Percentiles rank a stretch among this genome's conserved stretches.
phyloP scores from a whole-genome alignment of 1,140 invertebrate genomes.

The Phortica variegata region DNA sequence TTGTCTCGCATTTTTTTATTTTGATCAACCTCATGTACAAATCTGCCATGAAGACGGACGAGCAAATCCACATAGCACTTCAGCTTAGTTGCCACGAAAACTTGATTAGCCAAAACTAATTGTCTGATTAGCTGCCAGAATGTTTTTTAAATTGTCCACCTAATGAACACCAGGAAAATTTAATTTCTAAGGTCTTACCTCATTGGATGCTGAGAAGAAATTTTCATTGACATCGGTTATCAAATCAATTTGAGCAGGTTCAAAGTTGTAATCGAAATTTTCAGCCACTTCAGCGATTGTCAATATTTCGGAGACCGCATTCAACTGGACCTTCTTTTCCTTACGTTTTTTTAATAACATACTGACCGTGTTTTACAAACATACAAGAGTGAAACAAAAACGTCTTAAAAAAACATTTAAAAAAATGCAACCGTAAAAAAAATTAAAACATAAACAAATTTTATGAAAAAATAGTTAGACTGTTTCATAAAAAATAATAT shows the following conservation, averaged over 20 bases:
- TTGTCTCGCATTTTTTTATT: slow-evolving; percentile 1
- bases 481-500: slow-evolving; percentile 3
- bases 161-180: too few relatives aligned
- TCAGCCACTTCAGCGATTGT: too few relatives aligned
- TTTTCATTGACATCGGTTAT: slow-evolving; percentile 16
- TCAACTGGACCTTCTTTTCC: too few relatives aligned
- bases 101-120: too few relatives aligned
- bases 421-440: slow-evolving; percentile 4
- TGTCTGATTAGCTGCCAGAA: too few relatives aligned
- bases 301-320: too few relatives aligned
- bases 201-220: slow-evolving; percentile 24
- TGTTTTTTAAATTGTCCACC: neutral
- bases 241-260: slow-evolving; percentile 28
- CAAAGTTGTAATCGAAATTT: neutral
- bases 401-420: neutral
- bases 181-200: too few relatives aligned
- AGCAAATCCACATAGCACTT: slow-evolving; percentile 33
- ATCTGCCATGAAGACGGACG: slow-evolving; percentile 21
- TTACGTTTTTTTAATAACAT: too few relatives aligned
- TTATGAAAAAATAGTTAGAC: neutral
- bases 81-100: slow-evolving; percentile 21
- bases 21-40: slow-evolving; percentile 1
- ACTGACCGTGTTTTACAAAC: too few relatives aligned
- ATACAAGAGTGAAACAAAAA: too few relatives aligned
- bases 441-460: slow-evolving; percentile 5